These are phyloP conservation scores for Trichonephila inaurata DNA, from an alignment of 1,140 invertebrate genomes.

Conservation along the genomic window DNA sequence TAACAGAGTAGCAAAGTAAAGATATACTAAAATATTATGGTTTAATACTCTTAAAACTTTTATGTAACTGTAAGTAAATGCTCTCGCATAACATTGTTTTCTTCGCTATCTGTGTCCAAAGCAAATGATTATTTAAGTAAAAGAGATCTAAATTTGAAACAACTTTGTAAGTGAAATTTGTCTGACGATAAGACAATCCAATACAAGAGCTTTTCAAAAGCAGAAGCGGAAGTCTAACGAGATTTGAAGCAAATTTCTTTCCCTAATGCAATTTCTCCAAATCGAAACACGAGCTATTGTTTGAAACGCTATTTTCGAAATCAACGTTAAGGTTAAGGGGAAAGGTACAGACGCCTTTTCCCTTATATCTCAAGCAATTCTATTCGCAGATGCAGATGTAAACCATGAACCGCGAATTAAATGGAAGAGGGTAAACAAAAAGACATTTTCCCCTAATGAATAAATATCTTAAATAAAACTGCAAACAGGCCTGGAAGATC, in stretches of 20 bases:
- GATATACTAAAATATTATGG: too few species aligned
- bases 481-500: slow-evolving; percentile 18
- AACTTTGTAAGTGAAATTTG: not conserved
- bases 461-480: slow-evolving; percentile 46
- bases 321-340: not conserved
- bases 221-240: not conserved
- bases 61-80: too few species aligned
- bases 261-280: slow-evolving; percentile 13
- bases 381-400: slow-evolving; percentile 19
- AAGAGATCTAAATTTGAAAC: slow-evolving; percentile 7
- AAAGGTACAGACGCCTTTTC: not conserved
- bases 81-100: too few species aligned
- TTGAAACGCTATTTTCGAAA: slow-evolving; percentile 33
- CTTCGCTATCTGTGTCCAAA: not conserved
- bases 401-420: slow-evolving; percentile 15
- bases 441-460: slow-evolving; percentile 49
- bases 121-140: not conserved
- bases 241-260: not conserved
- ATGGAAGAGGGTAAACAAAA: slow-evolving; percentile 48
- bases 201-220: not conserved
- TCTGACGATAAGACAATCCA: not conserved
- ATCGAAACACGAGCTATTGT: slow-evolving; percentile 18
- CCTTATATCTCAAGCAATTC: not conserved
- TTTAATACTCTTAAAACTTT: too few species aligned
- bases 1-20: too few species aligned